A percentile compares a stretch with the other conserved stretches of the same genome.
Evolutionary conservation across 2,113 vertebrate genomes (phyloP).

Genomic region (Marmota monax): DNA sequence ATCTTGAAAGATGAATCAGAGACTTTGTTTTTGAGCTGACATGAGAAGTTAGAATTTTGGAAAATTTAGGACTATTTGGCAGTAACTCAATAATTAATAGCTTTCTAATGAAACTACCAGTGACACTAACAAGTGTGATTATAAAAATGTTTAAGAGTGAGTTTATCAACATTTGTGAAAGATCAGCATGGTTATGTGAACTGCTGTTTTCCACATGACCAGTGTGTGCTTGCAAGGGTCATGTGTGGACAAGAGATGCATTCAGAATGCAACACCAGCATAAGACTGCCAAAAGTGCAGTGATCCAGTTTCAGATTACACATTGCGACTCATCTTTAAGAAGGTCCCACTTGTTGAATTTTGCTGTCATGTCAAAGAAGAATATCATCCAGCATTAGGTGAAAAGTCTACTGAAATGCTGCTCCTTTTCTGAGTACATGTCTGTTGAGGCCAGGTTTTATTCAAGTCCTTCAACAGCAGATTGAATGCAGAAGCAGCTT

Average conservation of each 20-base stretch:
- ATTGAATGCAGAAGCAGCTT: background rate
- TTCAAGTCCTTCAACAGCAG: background rate
- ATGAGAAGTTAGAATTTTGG: slow-evolving; percentile 44
- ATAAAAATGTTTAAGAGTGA: background rate
- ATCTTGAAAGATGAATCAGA: background rate
- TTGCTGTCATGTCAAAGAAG: slow-evolving; percentile 28
- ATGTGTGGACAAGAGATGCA: background rate
- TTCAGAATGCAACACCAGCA: background rate
- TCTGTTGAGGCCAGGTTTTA: background rate
- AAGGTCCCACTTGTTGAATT: slow-evolving; percentile 5
- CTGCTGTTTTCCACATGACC: background rate
- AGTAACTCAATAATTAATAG: background rate
- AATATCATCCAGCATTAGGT: background rate
- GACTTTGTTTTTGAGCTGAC: background rate
- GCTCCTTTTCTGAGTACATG: background rate
- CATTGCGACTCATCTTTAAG: background rate
- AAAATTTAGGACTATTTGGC: background rate
- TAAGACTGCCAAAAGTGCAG: background rate
- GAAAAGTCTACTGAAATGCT: background rate
- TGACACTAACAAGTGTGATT: slow-evolving; percentile 14
- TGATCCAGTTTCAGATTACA: slow-evolving; percentile 4
- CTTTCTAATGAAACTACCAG: slow-evolving; percentile 41
- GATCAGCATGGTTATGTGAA: background rate
- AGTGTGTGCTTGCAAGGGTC: background rate
- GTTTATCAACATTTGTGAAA: slow-evolving; percentile 32